These are phyloP conservation scores for Saxicola maurus DNA, from an alignment of 2,797 vertebrate genomes.

Conservation along the genomic window DNA sequence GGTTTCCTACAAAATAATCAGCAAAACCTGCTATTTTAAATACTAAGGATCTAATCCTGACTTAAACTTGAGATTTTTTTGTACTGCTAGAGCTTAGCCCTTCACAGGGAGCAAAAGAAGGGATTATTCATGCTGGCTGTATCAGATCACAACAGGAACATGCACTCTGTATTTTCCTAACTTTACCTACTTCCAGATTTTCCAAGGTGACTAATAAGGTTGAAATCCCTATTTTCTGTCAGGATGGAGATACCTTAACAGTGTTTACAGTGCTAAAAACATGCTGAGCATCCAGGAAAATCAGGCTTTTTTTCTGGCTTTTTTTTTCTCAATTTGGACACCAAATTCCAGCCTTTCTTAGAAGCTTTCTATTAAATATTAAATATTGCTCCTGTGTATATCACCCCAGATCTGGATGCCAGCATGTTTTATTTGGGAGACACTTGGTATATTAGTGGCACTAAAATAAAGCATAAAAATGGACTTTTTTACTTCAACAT, in stretches of 20 bases:
- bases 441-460: neutral
- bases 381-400: neutral
- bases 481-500: slow-evolving; percentile 38
- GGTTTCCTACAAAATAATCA: neutral
- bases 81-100: neutral
- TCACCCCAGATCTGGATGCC: neutral
- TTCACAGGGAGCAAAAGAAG: neutral
- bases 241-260: neutral
- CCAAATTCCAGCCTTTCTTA: neutral
- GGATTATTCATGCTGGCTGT: neutral
- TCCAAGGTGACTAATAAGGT: neutral
- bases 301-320: neutral
- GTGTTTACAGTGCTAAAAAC: neutral
- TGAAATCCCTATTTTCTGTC: neutral
- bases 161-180: neutral
- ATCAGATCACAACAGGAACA: neutral
- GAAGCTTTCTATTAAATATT: neutral
- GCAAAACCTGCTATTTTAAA: neutral
- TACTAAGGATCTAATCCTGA: neutral
- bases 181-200: neutral
- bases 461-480: slow-evolving; percentile 35
- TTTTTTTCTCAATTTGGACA: neutral
- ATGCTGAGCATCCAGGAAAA: neutral
- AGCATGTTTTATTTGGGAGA: slow-evolving; percentile 46
- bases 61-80: neutral